Evolutionary conservation across 30 jellyfish, hydroid and myxozoan species (phyloP).

Genomic region (Hydractinia echinata): DNA sequence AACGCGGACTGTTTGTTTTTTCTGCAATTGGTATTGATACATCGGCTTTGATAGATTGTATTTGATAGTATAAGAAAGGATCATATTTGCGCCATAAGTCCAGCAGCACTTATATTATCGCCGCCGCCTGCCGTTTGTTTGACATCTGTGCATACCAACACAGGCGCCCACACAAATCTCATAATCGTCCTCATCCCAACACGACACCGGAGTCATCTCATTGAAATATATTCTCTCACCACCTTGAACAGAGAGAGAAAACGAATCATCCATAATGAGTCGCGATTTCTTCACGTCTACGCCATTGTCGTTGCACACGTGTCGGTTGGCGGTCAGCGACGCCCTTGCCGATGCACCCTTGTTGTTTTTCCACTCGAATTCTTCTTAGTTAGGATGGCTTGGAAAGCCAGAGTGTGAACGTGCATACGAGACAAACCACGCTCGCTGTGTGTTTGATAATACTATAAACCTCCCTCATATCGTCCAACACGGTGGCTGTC

Average conservation of each 20-base stretch:
- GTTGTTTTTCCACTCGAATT: constrained; percentile 53
- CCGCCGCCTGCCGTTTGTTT: constrained; percentile 96
- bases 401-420: constrained; percentile 83
- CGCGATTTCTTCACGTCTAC: constrained; percentile 51
- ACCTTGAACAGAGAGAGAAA: constrained; percentile 48
- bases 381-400: constrained; percentile 61
- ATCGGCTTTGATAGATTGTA: too few species aligned
- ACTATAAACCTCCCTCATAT: constrained; percentile 53
- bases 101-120: constrained; percentile 79
- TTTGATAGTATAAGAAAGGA: not conserved
- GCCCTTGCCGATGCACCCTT: constrained; percentile 74
- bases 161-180: constrained; percentile 91
- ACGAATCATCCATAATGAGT: constrained; percentile 87
- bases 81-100: constrained; percentile 56
- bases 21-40: too few species aligned
- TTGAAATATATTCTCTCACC: constrained; percentile 53
- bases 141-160: constrained; percentile 83
- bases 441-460: constrained; percentile 38
- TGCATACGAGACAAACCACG: constrained; percentile 78
- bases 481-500: constrained; percentile 70
- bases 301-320: constrained; percentile 54
- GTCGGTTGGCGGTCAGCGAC: constrained; percentile 71
- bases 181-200: constrained; percentile 86
- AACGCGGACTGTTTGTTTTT: too few species aligned
- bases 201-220: constrained; percentile 66